A percentile compares a stretch with the other conserved stretches of the same genome.
Evolutionary conservation across 2,113 vertebrate genomes (phyloP).

Genomic region (Apus apus): DNA sequence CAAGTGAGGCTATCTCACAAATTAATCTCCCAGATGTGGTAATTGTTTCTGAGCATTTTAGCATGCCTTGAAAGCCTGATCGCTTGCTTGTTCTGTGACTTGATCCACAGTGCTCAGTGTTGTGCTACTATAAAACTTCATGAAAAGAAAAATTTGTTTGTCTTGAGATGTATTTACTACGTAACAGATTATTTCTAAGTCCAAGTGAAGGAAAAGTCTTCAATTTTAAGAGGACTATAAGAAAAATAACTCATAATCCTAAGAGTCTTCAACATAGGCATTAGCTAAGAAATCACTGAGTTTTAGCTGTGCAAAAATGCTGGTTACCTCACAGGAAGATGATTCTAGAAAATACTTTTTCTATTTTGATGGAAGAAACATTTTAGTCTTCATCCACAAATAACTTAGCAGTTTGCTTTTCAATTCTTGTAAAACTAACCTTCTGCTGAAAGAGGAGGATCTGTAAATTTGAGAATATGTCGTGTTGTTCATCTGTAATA

Average conservation of each 20-base stretch:
- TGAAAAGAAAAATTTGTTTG: background rate
- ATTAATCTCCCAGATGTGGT: background rate
- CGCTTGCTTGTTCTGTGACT: background rate
- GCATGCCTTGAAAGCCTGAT: background rate
- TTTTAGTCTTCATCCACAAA: background rate
- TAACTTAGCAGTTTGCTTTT: background rate
- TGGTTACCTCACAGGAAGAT: background rate
- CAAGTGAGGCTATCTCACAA: background rate
- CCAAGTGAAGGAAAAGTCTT: background rate
- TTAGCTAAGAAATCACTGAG: background rate
- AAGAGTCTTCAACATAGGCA: background rate
- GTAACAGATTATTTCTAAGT: background rate
- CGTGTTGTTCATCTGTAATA: background rate
- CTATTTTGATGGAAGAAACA: background rate
- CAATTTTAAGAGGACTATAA: background rate
- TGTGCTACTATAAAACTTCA: background rate
- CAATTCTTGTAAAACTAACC: background rate
- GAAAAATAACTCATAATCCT: background rate
- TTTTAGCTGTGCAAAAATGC: background rate
- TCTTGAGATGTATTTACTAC: background rate
- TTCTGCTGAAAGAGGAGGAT: background rate
- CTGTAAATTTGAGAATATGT: background rate
- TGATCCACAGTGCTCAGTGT: background rate
- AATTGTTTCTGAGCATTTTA: background rate
- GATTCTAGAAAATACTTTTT: background rate